These are phyloP conservation scores for Drosophila aff. DNA, from an alignment of 1,140 invertebrate species.

Conservation along the genomic window DNA sequence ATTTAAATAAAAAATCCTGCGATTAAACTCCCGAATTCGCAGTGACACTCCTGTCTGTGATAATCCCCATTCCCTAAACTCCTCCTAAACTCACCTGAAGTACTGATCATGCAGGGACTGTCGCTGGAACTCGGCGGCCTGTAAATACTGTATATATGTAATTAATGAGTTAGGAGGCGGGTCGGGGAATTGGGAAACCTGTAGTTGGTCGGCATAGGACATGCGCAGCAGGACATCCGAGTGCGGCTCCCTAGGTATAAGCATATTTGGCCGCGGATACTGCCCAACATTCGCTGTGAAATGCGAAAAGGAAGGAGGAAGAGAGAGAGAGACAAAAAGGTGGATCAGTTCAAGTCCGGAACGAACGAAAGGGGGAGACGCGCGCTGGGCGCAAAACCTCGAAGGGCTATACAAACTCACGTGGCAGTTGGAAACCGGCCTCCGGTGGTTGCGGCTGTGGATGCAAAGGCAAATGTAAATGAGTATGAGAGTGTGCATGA, in stretches of 20 bases:
- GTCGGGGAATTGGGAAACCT: constrained; percentile 79
- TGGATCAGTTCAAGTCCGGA: constrained; percentile 3
- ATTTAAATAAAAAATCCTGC: neutral
- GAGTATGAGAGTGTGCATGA: constrained; percentile 91
- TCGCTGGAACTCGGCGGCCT: constrained; percentile 85
- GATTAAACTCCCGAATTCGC: neutral
- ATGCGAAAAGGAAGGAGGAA: neutral
- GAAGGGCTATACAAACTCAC: constrained; percentile 85
- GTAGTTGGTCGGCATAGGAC: constrained; percentile 85
- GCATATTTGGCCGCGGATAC: constrained; percentile 85
- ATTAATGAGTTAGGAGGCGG: constrained; percentile 79
- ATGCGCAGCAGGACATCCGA: constrained; percentile 84
- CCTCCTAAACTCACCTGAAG: constrained; percentile 75
- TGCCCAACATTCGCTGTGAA: constrained; percentile 85
- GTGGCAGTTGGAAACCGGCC: constrained; percentile 86
- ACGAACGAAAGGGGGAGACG: neutral
- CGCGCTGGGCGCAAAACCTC: constrained; percentile 11
- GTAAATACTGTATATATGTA: constrained; percentile 85
- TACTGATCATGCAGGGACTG: constrained; percentile 85
- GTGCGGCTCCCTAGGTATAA: constrained; percentile 85
- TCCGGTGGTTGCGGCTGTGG: constrained; percentile 92
- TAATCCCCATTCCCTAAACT: neutral
- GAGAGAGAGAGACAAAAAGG: neutral
- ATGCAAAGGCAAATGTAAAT: constrained; percentile 94
- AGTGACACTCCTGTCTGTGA: neutral